phyloP scores from a whole-genome alignment of 2,888 invertebrate genomes.

The Sinodicranocentrus sp. region DNA sequence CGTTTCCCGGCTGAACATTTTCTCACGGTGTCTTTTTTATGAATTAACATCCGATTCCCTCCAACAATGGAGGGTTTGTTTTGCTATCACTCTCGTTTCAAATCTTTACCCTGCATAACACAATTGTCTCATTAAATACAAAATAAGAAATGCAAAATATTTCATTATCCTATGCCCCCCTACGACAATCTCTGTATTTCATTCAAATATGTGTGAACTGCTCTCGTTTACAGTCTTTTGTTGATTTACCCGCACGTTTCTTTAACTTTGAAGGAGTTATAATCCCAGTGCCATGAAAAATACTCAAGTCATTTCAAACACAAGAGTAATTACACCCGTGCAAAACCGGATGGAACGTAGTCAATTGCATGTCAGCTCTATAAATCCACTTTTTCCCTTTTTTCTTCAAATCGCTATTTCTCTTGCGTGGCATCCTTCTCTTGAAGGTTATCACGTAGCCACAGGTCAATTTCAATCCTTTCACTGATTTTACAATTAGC shows the following conservation, averaged over 20 bases:
- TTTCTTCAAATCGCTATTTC: background rate
- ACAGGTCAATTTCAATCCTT: background rate
- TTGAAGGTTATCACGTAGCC: background rate
- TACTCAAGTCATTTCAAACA: background rate
- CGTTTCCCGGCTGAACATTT: too few relatives aligned
- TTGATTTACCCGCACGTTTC: background rate
- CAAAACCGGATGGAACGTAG: constrained; percentile 4
- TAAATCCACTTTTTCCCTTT: constrained; percentile 36
- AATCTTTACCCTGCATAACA: too few relatives aligned
- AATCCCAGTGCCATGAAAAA: too few relatives aligned
- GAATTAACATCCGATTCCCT: too few relatives aligned
- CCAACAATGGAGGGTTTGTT: too few relatives aligned
- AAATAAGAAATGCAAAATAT: too few relatives aligned
- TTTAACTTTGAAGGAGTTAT: background rate
- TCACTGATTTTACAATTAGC: background rate
- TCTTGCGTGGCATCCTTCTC: background rate
- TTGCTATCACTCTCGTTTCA: too few relatives aligned
- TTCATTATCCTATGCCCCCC: too few relatives aligned
- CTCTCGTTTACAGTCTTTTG: background rate
- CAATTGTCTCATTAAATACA: too few relatives aligned
- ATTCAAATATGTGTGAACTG: too few relatives aligned
- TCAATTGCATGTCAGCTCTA: constrained; percentile 31
- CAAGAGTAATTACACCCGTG: background rate
- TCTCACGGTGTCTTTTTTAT: too few relatives aligned
- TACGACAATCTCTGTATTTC: too few relatives aligned